phyloP scores from a whole-genome alignment of 2,113 vertebrate species.

The Gnathochromis pfefferi region DNA sequence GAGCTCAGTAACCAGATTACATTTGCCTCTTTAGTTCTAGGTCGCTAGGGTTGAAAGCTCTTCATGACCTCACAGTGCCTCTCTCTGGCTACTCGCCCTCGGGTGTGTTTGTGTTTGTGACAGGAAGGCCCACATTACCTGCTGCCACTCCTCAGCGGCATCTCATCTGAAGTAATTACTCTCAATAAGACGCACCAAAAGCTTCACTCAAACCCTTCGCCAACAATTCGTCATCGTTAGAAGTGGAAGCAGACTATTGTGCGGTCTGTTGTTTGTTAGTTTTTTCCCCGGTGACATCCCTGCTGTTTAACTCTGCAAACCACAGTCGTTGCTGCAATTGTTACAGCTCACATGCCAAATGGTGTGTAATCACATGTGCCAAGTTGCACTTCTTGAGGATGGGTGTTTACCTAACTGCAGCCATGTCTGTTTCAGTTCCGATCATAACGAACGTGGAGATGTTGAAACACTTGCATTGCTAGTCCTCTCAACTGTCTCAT shows the following conservation, averaged over 20 bases:
- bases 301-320: not conserved
- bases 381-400: slow-evolving; percentile 8
- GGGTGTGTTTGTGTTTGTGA: not conserved
- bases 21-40: not conserved
- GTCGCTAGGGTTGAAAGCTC: not conserved
- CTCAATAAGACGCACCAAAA: not conserved
- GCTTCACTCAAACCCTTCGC: not conserved
- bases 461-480: not conserved
- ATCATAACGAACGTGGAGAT: not conserved
- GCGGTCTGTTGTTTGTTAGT: slow-evolving; percentile 17
- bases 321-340: slow-evolving; percentile 12
- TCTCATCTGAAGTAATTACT: not conserved
- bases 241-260: not conserved
- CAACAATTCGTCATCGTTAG: not conserved
- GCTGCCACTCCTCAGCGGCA: not conserved
- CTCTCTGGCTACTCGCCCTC: not conserved
- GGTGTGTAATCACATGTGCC: slow-evolving; percentile 22
- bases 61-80: not conserved
- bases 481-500: not conserved
- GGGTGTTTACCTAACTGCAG: slow-evolving; percentile 27
- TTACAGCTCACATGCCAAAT: slow-evolving; percentile 19
- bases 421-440: not conserved
- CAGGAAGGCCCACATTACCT: not conserved
- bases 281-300: slow-evolving; percentile 8
- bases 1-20: not conserved